Percentiles rank a stretch among this genome's conserved stretches.
phyloP scores from a whole-genome alignment of 30 jellyfish, hydroid and myxozoan genomes.

The Cassiopea xamachana region DNA sequence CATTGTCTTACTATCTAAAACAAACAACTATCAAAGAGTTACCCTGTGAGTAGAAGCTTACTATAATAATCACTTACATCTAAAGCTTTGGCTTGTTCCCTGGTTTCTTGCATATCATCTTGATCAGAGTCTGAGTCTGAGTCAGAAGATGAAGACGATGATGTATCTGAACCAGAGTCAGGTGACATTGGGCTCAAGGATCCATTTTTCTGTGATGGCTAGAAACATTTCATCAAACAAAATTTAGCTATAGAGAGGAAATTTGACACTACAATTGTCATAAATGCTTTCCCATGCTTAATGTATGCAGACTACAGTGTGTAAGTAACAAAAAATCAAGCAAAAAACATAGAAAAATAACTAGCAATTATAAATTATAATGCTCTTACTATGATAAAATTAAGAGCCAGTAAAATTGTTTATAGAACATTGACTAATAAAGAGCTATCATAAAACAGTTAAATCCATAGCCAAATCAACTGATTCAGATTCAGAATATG shows the following conservation, averaged over 20 bases:
- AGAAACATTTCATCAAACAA: neutral
- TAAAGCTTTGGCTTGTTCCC: constrained; percentile 82
- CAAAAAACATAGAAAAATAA: too few relatives aligned
- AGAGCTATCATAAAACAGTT: too few relatives aligned
- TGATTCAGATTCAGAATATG: too few relatives aligned
- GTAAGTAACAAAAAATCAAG: too few relatives aligned
- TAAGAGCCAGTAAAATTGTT: too few relatives aligned
- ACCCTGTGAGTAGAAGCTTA: neutral
- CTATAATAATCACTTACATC: constrained; percentile 28
- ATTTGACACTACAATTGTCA: neutral
- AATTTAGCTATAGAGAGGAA: neutral
- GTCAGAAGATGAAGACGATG: constrained; percentile 76
- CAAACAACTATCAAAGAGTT: too few relatives aligned
- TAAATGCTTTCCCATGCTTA: neutral
- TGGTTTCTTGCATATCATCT: constrained; percentile 68
- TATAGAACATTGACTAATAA: too few relatives aligned
- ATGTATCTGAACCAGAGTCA: constrained; percentile 74
- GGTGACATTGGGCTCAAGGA: constrained; percentile 29
- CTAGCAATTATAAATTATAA: too few relatives aligned
- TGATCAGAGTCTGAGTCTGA: constrained; percentile 82
- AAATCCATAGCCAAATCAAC: too few relatives aligned
- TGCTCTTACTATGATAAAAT: too few relatives aligned
- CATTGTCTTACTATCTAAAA: too few relatives aligned
- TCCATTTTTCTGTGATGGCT: constrained; percentile 27
- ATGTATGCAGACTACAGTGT: too few relatives aligned